Evolutionary conservation across 2,888 invertebrate species (phyloP), one percentile per base, ranked within the genome.

Genomic region (Pyralis farinalis): DNA sequence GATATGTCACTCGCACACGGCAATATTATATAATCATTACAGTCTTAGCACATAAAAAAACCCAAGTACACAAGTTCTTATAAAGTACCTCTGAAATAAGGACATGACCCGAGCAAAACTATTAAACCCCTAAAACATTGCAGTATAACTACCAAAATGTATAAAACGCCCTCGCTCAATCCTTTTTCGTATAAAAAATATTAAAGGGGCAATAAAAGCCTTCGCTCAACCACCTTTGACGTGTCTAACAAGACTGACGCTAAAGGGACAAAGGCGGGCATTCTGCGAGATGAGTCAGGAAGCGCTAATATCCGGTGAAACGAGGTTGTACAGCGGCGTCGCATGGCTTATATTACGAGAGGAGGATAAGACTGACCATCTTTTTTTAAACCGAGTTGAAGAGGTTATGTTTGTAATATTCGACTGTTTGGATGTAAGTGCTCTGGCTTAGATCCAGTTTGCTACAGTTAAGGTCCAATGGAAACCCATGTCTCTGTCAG

Each of bases 191-290:
- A 25, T 25, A 25, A 8, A 25, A 37, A 10, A 42, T 9, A 33
- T 27, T 41, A 35, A 28, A 36, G 37, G 37, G 12, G 32, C 12
- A 37, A 39, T 39, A 32, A 38, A 38, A 22, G 30, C 37, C 27
- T 37, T 8, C 9, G 12, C 4, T 4, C 5, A 28, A 34, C 34
- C 22, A 33, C 29, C 42, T 32, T 34, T 42, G 20, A 42, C 41
- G 37, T 12, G 34, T 34, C 40, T 42, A 39, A 40, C 40, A 16
- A 39, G 16, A 37, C 42, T 46, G 45, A 46, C 37, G 16, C 42
- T 42, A 25, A 21, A 25, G 7, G 25, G 25, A 25, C 25, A 25
- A 28, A 45, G 42, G 22, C 7, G 6, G 29, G 35, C 22, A 45
- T 16, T 16, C 16, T 16, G 16, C 16, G 16, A 36, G 43, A 38